Evolutionary conservation across 2,113 vertebrate species (phyloP).

Genomic region (Donacobius atricapilla): DNA sequence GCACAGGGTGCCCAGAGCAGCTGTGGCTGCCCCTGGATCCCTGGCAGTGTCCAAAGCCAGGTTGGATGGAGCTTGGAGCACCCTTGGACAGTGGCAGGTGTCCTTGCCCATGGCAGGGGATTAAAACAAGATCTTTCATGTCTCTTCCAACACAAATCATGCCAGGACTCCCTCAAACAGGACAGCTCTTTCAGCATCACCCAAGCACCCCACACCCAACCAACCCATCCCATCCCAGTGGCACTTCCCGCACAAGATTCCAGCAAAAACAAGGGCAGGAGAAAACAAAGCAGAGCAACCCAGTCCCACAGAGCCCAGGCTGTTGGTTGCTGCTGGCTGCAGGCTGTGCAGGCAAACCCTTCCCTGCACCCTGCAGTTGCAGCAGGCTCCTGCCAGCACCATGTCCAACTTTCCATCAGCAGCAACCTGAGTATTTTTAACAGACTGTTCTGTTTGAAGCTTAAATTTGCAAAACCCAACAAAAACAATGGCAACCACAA

Average conservation of each 20-base stretch:
- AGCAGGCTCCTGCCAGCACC: neutral
- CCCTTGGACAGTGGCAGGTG: fast-evolving
- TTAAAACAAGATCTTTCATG: neutral
- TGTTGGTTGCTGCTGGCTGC: neutral
- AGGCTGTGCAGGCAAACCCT: neutral
- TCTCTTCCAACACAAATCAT: neutral
- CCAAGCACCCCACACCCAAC: neutral
- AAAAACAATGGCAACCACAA: neutral
- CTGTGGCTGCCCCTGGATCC: neutral
- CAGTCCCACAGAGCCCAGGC: neutral
- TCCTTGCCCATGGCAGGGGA: neutral
- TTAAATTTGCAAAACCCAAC: neutral
- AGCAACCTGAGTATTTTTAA: neutral
- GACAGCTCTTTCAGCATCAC: neutral
- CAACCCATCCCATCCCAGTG: neutral
- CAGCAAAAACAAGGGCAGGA: neutral
- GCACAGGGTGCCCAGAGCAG: neutral
- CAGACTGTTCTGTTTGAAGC: neutral
- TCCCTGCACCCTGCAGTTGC: neutral
- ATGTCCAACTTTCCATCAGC: neutral
- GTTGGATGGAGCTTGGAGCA: fast-evolving
- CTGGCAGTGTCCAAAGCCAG: neutral
- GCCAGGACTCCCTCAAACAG: too few species aligned
- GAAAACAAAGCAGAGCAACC: neutral
- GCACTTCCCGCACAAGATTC: fast-evolving